phyloP scores from a whole-genome alignment of 2,888 invertebrate genomes.

The Drosophila ezoana region DNA sequence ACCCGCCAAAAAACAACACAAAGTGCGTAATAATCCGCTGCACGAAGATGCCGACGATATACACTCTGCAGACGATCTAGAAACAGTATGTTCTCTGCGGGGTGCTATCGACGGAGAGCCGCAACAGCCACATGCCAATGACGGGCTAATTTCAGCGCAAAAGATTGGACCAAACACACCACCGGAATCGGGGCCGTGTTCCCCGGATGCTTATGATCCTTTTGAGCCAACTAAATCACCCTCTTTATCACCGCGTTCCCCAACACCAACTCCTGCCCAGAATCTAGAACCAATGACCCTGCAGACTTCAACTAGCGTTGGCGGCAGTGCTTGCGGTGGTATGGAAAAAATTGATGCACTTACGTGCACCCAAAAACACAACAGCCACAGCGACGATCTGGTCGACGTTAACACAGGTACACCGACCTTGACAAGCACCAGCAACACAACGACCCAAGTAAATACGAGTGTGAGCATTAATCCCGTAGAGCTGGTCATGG shows the following conservation, averaged over 20 bases:
- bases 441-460: constrained; percentile 85
- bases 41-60: constrained; percentile 85
- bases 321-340: constrained; percentile 1
- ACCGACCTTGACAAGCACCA: constrained; percentile 61
- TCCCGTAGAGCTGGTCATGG: constrained; percentile 87
- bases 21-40: constrained; percentile 88
- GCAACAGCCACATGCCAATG: constrained; percentile 51
- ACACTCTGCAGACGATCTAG: constrained; percentile 68
- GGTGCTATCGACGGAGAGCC: constrained; percentile 48
- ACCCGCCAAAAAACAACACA: constrained; percentile 86
- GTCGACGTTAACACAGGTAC: constrained; percentile 25
- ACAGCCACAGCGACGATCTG: constrained; percentile 46
- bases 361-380: constrained; percentile 35
- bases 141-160: constrained; percentile 58
- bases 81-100: constrained; percentile 61
- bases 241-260: constrained; percentile 84
- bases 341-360: constrained; percentile 53
- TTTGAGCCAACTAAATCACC: constrained; percentile 95
- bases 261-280: constrained; percentile 79
- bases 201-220: constrained; percentile 95
- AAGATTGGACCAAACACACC: constrained; percentile 91
- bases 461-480: constrained; percentile 86
- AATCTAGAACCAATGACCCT: constrained; percentile 60
- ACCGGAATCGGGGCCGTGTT: constrained; percentile 89
- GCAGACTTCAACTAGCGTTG: constrained; percentile 1